These are phyloP conservation scores for Leuctra nigra DNA, from an alignment of 2,888 invertebrate genomes.

Conservation along the genomic window DNA sequence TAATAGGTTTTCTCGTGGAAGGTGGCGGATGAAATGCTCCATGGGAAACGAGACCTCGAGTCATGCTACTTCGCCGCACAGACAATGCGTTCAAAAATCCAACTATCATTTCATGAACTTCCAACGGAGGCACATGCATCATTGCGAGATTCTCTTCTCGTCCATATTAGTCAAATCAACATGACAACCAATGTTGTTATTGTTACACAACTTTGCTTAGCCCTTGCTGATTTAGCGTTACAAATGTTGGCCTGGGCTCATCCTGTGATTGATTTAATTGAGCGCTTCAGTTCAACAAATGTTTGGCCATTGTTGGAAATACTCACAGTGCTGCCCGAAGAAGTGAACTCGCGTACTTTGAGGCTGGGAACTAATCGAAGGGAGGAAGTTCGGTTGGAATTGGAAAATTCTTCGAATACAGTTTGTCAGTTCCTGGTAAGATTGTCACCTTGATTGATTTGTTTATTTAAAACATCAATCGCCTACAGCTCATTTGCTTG, in stretches of 20 bases:
- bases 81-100: constrained; percentile 94
- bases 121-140: constrained; percentile 78
- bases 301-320: constrained; percentile 85
- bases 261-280: constrained; percentile 77
- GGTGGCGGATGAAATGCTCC: constrained; percentile 88
- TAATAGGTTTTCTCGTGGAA: constrained; percentile 94
- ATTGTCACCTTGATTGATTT: not conserved
- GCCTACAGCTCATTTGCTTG: constrained; percentile 32
- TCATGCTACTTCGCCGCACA: constrained; percentile 98
- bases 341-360: constrained; percentile 74
- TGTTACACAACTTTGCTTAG: constrained; percentile 85
- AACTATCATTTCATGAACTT: constrained; percentile 84
- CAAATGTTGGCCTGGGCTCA: constrained; percentile 92
- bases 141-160: constrained; percentile 81
- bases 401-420: constrained; percentile 39
- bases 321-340: constrained; percentile 91
- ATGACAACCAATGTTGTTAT: constrained; percentile 76
- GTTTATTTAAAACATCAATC: no score
- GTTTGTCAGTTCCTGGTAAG: constrained; percentile 28
- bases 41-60: constrained; percentile 79
- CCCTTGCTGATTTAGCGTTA: constrained; percentile 87
- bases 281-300: constrained; percentile 53
- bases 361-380: constrained; percentile 86
- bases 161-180: constrained; percentile 76
- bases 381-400: constrained; percentile 72